phyloP scores from a whole-genome alignment of 2,888 invertebrate genomes.

The Oxytorus armatus region DNA sequence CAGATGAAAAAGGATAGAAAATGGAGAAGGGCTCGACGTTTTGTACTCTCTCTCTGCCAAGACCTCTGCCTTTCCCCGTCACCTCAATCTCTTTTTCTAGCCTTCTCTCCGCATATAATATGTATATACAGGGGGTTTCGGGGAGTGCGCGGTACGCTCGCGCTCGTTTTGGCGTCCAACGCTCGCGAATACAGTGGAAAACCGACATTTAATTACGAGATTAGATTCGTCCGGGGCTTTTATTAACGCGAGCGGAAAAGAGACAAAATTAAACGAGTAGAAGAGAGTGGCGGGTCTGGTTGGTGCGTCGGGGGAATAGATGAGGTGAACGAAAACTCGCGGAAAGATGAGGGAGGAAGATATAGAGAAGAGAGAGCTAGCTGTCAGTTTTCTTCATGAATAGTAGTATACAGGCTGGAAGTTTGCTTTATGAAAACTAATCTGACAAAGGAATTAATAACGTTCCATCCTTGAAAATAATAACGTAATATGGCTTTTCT shows the following conservation, averaged over 20 bases:
- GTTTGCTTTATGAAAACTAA: conserved; percentile 52
- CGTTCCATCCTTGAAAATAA: not conserved
- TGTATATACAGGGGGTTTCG: conserved; percentile 7
- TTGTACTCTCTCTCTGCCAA: conserved; percentile 36
- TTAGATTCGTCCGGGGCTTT: conserved; percentile 59
- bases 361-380: conserved; percentile 6
- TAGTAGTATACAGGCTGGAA: conserved; percentile 32
- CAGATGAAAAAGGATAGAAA: conserved; percentile 35
- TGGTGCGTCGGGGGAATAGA: not conserved
- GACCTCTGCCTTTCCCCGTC: conserved; percentile 23
- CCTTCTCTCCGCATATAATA: not conserved
- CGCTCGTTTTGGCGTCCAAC: conserved; percentile 44
- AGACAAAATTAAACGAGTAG: conserved; percentile 33
- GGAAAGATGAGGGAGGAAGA: not conserved
- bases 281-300: not conserved
- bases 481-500: no score
- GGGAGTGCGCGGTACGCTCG: conserved; percentile 18
- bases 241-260: conserved; percentile 28
- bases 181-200: conserved; percentile 59
- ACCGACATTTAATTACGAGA: conserved; percentile 68
- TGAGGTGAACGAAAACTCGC: conserved; percentile 23
- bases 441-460: conserved; percentile 57
- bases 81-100: conserved; percentile 26
- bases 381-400: conserved; percentile 58
- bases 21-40: conserved; percentile 18